Percentiles rank a stretch among this genome's conserved stretches.
phyloP scores from a whole-genome alignment of 1,140 invertebrate species.

The Danaus plexippus region DNA sequence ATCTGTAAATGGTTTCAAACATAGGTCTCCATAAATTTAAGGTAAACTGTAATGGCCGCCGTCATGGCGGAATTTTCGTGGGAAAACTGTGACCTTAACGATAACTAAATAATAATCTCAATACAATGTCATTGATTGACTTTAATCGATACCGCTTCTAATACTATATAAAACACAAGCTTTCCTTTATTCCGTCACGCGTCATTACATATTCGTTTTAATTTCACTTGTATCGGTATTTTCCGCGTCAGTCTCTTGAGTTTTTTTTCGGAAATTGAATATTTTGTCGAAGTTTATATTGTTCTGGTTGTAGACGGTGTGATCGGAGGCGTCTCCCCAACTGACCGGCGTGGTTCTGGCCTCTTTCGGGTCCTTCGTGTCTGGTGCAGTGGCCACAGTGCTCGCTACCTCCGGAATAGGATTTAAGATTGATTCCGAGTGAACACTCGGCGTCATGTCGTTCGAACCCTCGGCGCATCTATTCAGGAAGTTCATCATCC shows the following conservation, averaged over 20 bases:
- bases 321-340: slow-evolving; percentile 62
- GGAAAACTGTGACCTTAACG: too few relatives aligned
- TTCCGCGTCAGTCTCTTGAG: slow-evolving; percentile 7
- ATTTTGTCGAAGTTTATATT: slow-evolving; percentile 65
- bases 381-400: slow-evolving; percentile 30
- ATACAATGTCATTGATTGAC: too few relatives aligned
- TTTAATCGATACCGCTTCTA: too few relatives aligned
- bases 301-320: slow-evolving; percentile 67
- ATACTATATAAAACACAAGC: slow-evolving; percentile 7
- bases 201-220: slow-evolving; percentile 26
- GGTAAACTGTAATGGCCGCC: too few relatives aligned
- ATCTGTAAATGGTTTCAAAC: too few relatives aligned
- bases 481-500: slow-evolving; percentile 69
- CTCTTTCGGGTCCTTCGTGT: slow-evolving; percentile 26
- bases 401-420: slow-evolving; percentile 42
- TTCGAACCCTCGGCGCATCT: slow-evolving; percentile 54
- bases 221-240: slow-evolving; percentile 37
- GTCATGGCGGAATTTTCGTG: too few relatives aligned
- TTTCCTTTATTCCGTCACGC: slow-evolving; percentile 24
- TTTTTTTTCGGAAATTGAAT: slow-evolving; percentile 48
- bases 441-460: slow-evolving; percentile 42
- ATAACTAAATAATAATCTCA: too few relatives aligned
- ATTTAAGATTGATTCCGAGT: slow-evolving; percentile 46
- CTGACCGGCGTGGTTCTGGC: slow-evolving; percentile 44
- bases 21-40: too few relatives aligned